phyloP scores from a whole-genome alignment of 2,888 invertebrate species.

The Drosophila macrothrix region DNA sequence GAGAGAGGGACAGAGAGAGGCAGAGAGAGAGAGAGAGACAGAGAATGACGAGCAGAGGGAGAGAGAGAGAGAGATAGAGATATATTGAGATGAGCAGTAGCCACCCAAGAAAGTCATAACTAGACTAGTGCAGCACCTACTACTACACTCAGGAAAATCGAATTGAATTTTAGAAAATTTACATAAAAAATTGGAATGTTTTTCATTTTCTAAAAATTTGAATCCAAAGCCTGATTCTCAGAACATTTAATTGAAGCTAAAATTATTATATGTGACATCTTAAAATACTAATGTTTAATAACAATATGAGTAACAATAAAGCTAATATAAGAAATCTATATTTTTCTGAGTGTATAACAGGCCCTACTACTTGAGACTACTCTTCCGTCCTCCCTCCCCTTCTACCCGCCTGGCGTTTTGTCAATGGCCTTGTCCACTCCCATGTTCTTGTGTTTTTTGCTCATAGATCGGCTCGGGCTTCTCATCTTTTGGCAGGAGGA shows the following conservation, averaged over 20 bases:
- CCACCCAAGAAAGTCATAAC: constrained; percentile 61
- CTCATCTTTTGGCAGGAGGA: constrained; percentile 58
- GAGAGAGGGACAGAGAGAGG: constrained; percentile 5
- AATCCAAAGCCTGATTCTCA: not conserved
- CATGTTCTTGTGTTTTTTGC: constrained; percentile 15
- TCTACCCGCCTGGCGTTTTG: constrained; percentile 42
- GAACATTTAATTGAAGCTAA: not conserved
- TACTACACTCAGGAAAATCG: not conserved
- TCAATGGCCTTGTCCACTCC: constrained; percentile 77
- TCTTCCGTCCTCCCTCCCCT: not conserved
- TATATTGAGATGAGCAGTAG: constrained; percentile 25
- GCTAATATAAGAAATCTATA: not conserved
- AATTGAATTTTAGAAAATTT: not conserved
- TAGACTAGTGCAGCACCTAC: constrained; percentile 57
- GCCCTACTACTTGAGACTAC: constrained; percentile 13
- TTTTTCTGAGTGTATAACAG: not conserved
- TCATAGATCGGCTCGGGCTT: constrained; percentile 51
- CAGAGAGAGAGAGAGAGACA: constrained; percentile 2
- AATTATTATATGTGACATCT: not conserved
- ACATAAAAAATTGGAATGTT: not conserved
- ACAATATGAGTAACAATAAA: not conserved
- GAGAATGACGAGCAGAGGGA: not conserved
- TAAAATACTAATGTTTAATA: not conserved
- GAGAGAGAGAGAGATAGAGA: constrained; percentile 11
- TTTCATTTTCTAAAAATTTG: not conserved